Percentiles rank a stretch among this genome's conserved stretches.
Evolutionary conservation across 2,797 vertebrate species (phyloP).

Genomic region (Merluccius polli): DNA sequence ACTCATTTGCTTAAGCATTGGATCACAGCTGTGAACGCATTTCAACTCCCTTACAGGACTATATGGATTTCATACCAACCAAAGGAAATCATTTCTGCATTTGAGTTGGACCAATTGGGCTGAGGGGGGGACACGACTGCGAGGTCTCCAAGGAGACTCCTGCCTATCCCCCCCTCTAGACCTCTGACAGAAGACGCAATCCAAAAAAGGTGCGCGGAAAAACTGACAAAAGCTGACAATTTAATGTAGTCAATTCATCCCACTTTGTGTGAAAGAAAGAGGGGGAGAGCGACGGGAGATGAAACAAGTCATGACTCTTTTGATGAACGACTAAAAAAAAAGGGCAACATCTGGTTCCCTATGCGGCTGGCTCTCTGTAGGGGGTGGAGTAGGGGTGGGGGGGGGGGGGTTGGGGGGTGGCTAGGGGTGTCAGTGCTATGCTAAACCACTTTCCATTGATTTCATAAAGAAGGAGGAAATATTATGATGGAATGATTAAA

Average conservation of each 20-base stretch:
- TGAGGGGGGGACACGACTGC: neutral
- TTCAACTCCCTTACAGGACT: too few species aligned
- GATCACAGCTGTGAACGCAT: too few species aligned
- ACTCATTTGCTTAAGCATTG: too few species aligned
- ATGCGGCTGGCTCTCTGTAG: neutral
- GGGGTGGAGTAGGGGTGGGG: neutral
- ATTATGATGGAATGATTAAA: neutral
- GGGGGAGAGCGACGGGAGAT: slow-evolving; percentile 8
- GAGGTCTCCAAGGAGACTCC: too few species aligned
- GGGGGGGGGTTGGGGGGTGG: neutral
- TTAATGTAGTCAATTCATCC: neutral
- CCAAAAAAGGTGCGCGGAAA: neutral
- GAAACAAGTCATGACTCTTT: slow-evolving; percentile 11
- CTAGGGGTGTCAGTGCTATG: neutral
- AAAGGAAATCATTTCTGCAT: too few species aligned
- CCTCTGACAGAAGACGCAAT: neutral
- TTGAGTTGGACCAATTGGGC: too few species aligned
- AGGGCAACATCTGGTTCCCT: slow-evolving; percentile 9
- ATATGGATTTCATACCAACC: too few species aligned
- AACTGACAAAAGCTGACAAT: slow-evolving; percentile 8
- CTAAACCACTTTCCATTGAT: slow-evolving; percentile 9
- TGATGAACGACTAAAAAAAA: slow-evolving; percentile 23
- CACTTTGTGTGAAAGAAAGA: neutral
- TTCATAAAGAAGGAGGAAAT: slow-evolving; percentile 2
- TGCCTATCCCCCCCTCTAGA: neutral